Base-by-base conservation (phyloP, 2,113 vertebrate species). In the Dissostichus mawsoni region DNA sequence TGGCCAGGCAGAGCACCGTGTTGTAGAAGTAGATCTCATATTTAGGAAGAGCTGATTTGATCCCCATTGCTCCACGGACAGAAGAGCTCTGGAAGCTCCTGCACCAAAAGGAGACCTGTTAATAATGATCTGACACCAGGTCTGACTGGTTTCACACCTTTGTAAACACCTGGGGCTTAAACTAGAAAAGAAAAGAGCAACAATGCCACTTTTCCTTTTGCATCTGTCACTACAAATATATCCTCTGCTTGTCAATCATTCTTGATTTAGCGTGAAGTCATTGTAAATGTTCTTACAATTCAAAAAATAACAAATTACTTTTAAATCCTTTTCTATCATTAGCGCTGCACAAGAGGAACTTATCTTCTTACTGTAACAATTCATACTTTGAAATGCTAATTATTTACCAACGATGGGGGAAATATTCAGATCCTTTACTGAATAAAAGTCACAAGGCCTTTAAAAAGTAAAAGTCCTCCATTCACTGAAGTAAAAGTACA, bases 11-110 rank as follows among this genome's bases (percentile, higher is more conserved):
- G 74, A 99, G 91, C 13, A 95, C 90, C 0, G 96, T 91, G 18
- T 96, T 96, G 2, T 99, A 99, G 80, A 97, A 90, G 0, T 96
- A 98, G 85, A 99, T 90, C 88, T 99, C 98, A 1, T 95, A 96
- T 14, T 87, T 92, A 7, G 98, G 97, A 70, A 99, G 91, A 0
- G 93, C 93, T 0, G 98, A 90, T 91, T 97, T 99, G 78, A 98
- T 83, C 80, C 96, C 96, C 98, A 99, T 99, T 62, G 51, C 8
- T 57, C 65, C 75, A 18, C 62, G 8, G 76, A 67, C 70, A n/a
- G 10, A 2, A 81, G 75, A 52, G 51, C 69, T 63, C 47, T 0
- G 36, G 56, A 87, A 25, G 76, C 51, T 69, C 79, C 84, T 90
- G 74, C 44, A 61, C 33, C 16, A 36, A 65, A 44, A 63, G 4